Conservation (phyloP, 1,140 invertebrate genomes). For the Magallana angulata region DNA sequence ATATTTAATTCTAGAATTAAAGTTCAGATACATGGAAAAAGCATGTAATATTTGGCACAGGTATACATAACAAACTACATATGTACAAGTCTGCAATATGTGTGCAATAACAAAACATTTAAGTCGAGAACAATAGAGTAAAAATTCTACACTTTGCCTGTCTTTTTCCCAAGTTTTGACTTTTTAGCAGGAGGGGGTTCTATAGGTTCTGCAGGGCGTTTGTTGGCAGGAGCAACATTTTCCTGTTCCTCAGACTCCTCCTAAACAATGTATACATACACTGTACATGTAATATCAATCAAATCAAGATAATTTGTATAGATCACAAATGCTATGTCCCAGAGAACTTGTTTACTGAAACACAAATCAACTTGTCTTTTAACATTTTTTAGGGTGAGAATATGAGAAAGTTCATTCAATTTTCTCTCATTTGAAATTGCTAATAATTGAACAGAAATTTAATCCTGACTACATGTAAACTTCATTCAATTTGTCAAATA, state of each 20-base stretch:
- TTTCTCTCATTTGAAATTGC: too few species aligned
- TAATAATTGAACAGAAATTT: too few species aligned
- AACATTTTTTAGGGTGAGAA: too few species aligned
- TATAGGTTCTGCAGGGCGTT: background rate
- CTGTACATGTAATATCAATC: background rate
- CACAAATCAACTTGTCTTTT: too few species aligned
- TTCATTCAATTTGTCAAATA: too few species aligned
- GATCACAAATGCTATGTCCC: too few species aligned
- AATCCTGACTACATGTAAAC: too few species aligned
- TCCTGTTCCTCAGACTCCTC: background rate
- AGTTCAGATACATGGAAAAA: background rate
- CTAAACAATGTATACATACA: background rate
- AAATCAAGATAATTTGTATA: too few species aligned
- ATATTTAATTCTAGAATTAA: background rate
- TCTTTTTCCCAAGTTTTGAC: conserved; percentile 7
- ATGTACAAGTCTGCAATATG: background rate
- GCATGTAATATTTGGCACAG: conserved; percentile 1
- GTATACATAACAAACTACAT: background rate
- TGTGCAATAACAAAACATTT: background rate
- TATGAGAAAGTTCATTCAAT: too few species aligned
- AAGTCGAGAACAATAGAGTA: background rate
- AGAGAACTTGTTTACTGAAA: too few species aligned
- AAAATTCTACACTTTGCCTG: background rate
- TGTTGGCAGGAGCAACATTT: background rate
- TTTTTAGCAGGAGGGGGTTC: conserved; percentile 8